These are phyloP conservation scores for Prolemur simus DNA, from an alignment of 2,113 vertebrate genomes.

Conservation along the genomic window DNA sequence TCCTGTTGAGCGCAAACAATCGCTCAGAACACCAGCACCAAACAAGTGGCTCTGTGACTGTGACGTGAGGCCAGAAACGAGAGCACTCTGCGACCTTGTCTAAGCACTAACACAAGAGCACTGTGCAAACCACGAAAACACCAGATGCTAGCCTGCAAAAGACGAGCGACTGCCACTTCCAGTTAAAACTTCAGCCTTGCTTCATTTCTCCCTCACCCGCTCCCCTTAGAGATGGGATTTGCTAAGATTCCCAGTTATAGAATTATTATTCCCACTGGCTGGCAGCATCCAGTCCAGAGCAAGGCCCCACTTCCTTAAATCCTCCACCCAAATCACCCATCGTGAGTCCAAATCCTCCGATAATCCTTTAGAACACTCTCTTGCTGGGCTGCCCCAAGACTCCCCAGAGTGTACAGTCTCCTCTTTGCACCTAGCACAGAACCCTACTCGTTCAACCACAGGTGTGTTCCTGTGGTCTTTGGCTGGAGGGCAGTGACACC, in stretches of 20 bases:
- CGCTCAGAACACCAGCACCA: not conserved
- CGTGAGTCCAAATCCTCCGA: not conserved
- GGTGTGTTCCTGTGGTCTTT: not conserved
- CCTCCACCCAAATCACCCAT: too few relatives aligned
- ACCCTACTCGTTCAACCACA: not conserved
- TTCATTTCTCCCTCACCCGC: not conserved
- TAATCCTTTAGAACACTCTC: not conserved
- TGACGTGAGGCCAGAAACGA: not conserved
- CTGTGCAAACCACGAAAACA: not conserved
- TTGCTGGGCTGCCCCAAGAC: not conserved
- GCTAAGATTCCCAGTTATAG: not conserved
- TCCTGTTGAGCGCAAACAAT: not conserved
- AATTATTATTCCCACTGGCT: not conserved
- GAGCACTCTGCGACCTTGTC: not conserved
- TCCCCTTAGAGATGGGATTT: not conserved
- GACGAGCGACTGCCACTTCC: not conserved
- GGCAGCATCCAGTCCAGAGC: not conserved
- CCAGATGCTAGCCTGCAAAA: not conserved
- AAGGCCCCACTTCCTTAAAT: not conserved
- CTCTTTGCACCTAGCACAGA: too few relatives aligned
- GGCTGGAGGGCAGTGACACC: not conserved
- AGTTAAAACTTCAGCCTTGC: not conserved
- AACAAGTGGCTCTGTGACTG: not conserved
- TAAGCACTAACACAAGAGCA: not conserved
- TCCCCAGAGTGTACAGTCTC: not conserved